Evolutionary conservation across 2,888 invertebrate species (phyloP).

Genomic region (Caenorhabditis imperialis): DNA sequence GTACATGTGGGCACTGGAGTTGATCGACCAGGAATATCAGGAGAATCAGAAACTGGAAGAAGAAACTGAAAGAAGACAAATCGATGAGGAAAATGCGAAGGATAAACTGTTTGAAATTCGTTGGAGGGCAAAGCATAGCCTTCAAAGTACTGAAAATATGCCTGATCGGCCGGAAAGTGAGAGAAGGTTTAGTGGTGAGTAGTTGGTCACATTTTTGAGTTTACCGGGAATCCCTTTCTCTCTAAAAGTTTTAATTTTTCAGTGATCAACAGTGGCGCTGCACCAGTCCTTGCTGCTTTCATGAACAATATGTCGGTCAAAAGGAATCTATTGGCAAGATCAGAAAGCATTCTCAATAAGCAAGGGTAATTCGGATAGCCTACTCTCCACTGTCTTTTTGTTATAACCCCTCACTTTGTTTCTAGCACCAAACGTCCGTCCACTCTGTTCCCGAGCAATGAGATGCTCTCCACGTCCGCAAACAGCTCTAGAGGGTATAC

Average conservation of each 20-base stretch:
- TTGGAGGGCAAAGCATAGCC: conserved; percentile 38
- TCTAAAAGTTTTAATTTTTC: conserved; percentile 13
- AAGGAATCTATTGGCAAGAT: conserved; percentile 45
- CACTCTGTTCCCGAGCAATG: conserved; percentile 50
- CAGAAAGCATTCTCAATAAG: conserved; percentile 50
- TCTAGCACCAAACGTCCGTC: conserved; percentile 45
- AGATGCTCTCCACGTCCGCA: conserved; percentile 44
- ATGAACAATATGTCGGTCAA: conserved; percentile 56
- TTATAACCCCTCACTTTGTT: neutral
- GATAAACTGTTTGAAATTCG: conserved; percentile 23
- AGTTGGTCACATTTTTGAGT: neutral
- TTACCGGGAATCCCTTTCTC: neutral
- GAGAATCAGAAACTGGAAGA: conserved; percentile 48
- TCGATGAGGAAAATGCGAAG: conserved; percentile 1
- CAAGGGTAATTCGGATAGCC: conserved; percentile 13
- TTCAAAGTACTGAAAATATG: conserved; percentile 30
- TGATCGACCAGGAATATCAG: conserved; percentile 71
- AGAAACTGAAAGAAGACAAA: too few species aligned
- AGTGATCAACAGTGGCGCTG: conserved; percentile 57
- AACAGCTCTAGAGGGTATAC: conserved; percentile 46
- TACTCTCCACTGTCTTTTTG: neutral
- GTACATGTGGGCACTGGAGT: conserved; percentile 73
- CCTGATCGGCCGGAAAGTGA: conserved; percentile 55
- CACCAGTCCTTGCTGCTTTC: conserved; percentile 63
- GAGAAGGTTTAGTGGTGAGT: conserved; percentile 49